Conservation (phyloP, 1,140 invertebrate genomes). For the Pinna nobilis region DNA sequence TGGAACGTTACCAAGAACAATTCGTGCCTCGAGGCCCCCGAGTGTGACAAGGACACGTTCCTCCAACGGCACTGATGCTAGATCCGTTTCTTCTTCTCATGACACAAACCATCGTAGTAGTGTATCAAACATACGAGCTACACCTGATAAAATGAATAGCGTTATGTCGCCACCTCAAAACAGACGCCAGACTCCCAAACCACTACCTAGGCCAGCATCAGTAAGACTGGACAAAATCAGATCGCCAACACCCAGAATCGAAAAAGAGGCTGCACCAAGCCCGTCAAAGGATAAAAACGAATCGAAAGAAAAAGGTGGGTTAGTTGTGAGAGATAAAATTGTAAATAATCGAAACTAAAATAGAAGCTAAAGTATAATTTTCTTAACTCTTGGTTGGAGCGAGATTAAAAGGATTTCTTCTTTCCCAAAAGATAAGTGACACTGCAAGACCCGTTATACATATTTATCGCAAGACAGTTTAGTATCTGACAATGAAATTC, state of each 20-base stretch:
- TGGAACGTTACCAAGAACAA: constrained; percentile 32
- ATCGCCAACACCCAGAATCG: constrained; percentile 4
- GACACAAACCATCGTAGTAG: background rate
- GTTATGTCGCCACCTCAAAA: background rate
- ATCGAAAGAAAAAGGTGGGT: background rate
- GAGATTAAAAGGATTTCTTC: too few relatives aligned
- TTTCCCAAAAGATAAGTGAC: too few relatives aligned
- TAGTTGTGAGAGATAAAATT: background rate
- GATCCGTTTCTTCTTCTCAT: background rate
- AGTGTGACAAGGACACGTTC: constrained; percentile 32
- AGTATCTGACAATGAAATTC: too few relatives aligned
- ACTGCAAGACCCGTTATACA: too few relatives aligned
- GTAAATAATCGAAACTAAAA: too few relatives aligned
- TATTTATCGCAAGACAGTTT: too few relatives aligned
- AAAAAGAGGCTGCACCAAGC: background rate
- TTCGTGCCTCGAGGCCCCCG: constrained; percentile 5
- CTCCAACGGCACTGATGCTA: background rate
- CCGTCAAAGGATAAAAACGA: background rate
- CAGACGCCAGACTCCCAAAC: background rate
- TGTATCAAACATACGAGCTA: constrained; percentile 8
- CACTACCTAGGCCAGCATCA: constrained; percentile 1
- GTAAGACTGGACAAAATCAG: background rate
- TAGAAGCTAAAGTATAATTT: too few relatives aligned
- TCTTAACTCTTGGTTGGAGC: too few relatives aligned
- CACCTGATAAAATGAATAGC: background rate